Percentiles rank a stretch among this genome's conserved stretches.
These are phyloP conservation scores for Aphrophora alni DNA, from an alignment of 2,888 invertebrate species.

Conservation along the genomic window DNA sequence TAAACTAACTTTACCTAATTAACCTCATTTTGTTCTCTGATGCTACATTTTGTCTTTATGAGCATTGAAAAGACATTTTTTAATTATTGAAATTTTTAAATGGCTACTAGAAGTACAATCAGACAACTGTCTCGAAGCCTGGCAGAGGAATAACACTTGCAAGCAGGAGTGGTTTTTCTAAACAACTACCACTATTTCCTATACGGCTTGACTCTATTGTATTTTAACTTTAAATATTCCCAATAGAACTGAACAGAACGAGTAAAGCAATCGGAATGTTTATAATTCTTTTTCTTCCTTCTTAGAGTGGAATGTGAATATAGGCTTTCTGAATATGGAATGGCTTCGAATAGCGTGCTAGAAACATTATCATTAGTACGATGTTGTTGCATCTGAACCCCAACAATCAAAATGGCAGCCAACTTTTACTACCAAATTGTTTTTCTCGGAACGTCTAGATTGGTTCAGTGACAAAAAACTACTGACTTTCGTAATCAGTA, in stretches of 20 bases:
- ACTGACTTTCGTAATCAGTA: not conserved
- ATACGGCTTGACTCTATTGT: not conserved
- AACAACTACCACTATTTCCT: not conserved
- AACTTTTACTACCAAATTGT: constrained; percentile 14
- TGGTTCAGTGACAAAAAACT: not conserved
- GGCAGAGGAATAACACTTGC: too few species aligned
- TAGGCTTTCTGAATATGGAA: constrained; percentile 34
- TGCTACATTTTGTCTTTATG: too few species aligned
- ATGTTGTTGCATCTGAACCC: constrained; percentile 21
- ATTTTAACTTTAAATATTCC: not conserved
- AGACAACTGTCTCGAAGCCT: too few species aligned
- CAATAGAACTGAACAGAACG: not conserved
- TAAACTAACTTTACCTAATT: too few species aligned
- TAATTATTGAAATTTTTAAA: too few species aligned
- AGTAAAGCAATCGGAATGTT: not conserved
- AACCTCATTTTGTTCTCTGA: too few species aligned
- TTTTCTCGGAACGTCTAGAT: constrained; percentile 14
- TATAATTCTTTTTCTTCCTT: not conserved
- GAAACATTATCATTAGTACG: constrained; percentile 33
- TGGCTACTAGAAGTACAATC: too few species aligned
- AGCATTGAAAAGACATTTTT: too few species aligned
- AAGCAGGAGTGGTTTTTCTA: not conserved
- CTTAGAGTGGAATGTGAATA: constrained; percentile 28
- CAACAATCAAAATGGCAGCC: constrained; percentile 23
- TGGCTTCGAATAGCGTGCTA: constrained; percentile 15